Evolutionary conservation across 2,113 vertebrate genomes (phyloP).

Genomic region (Dolichotis patagonum): DNA sequence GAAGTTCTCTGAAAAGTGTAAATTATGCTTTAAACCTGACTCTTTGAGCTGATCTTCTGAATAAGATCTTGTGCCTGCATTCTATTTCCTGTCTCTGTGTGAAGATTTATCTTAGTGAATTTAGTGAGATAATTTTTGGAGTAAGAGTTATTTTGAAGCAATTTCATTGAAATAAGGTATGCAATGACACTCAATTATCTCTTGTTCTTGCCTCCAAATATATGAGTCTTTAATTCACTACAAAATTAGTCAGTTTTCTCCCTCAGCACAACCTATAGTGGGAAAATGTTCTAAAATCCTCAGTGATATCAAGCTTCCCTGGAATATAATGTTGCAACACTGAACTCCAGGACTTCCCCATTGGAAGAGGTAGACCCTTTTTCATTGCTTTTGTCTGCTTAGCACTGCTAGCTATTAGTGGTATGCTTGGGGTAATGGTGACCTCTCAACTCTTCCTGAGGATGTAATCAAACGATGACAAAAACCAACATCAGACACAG

Average conservation of each 20-base stretch:
- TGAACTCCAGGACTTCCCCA: neutral
- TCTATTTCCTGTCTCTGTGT: conserved; percentile 19
- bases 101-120: conserved; percentile 40
- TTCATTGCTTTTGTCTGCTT: neutral
- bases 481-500: conserved; percentile 48
- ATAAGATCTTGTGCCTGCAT: neutral
- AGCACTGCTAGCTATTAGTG: neutral
- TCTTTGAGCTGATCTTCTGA: neutral
- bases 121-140: conserved; percentile 26
- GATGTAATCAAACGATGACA: neutral
- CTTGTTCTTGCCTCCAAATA: conserved; percentile 31
- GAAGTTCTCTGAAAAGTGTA: neutral
- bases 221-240: conserved; percentile 22
- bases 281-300: neutral
- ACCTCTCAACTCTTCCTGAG: conserved; percentile 23
- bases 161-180: conserved; percentile 39
- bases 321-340: neutral
- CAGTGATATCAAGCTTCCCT: neutral
- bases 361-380: neutral
- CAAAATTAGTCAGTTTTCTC: conserved; percentile 4
- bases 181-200: conserved; percentile 16
- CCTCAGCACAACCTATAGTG: neutral
- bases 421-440: neutral
- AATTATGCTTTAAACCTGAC: conserved; percentile 6
- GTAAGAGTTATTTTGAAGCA: conserved; percentile 54